Evolutionary conservation across 2,113 vertebrate species (phyloP).

Genomic region (Xenopus borealis): DNA sequence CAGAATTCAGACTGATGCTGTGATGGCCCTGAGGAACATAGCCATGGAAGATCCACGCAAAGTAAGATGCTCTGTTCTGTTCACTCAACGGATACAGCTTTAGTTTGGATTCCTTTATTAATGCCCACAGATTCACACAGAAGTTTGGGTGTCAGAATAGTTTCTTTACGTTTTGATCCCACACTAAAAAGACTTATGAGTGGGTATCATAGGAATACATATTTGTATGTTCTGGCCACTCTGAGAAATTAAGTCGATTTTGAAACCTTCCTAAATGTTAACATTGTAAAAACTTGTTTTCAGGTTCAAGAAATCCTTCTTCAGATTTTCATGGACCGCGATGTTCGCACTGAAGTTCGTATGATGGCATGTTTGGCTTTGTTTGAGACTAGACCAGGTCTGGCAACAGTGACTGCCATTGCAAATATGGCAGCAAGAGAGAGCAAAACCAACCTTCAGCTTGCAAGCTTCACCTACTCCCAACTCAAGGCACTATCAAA

Average conservation of each 20-base stretch:
- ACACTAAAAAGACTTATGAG: too few species aligned
- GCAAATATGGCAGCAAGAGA: conserved; percentile 69
- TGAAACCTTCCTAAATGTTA: too few species aligned
- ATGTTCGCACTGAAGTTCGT: conserved; percentile 66
- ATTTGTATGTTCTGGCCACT: too few species aligned
- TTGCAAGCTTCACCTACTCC: conserved; percentile 76
- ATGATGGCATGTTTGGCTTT: conserved; percentile 74
- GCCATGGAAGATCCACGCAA: conserved; percentile 66
- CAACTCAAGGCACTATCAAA: conserved; percentile 75
- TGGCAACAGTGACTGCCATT: conserved; percentile 65
- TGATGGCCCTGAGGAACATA: conserved; percentile 75
- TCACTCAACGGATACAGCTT: too few species aligned
- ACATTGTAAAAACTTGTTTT: conserved; percentile 15
- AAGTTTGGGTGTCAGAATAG: not conserved
- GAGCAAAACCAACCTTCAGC: conserved; percentile 60
- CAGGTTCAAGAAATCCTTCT: conserved; percentile 75
- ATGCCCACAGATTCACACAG: too few species aligned
- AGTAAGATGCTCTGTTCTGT: conserved; percentile 55
- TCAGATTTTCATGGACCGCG: conserved; percentile 70
- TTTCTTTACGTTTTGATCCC: too few species aligned
- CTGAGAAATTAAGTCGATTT: too few species aligned
- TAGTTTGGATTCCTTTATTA: too few species aligned
- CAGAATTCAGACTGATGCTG: conserved; percentile 66
- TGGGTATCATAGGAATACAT: too few species aligned
- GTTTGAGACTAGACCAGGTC: conserved; percentile 73